Base-by-base conservation (phyloP, 1,140 invertebrate genomes). In the Phocides pigmalion region DNA sequence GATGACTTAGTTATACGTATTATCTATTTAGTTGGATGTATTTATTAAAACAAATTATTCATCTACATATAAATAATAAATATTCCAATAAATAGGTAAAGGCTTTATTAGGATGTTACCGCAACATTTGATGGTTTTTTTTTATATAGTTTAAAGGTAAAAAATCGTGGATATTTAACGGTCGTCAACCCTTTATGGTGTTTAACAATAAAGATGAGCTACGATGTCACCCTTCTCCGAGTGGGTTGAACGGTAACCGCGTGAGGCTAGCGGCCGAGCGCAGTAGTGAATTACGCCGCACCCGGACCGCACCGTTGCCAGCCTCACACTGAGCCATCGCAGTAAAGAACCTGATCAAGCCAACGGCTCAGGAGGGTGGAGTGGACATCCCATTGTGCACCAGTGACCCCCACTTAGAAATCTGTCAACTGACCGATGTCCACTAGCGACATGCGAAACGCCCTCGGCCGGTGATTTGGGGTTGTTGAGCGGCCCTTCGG, bases 171-270 rank as follows among this genome's bases (percentile, higher is more conserved):
- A 3, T 22, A 54, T 54, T 41, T 79, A 74, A 78, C 70, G 76
- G 67, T 71, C 62, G 64, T 58, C 74, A 79, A 74, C 81, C 84
- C 81, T 81, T 83, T 82, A 56, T 61, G 42, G 39, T 49, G 25
- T 47, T 50, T 58, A 74, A 85, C 73, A 82, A 83, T 70, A 71
- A 87, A 79, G 84, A 90, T 84, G 85, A 83, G 74, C 64, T 56
- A 66, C 66, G 71, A 77, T 88, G 84, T 89, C 83, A 90, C 88
- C 86, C 88, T 90, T 90, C 87, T 87, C 82, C 67, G 67, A 28
- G 64, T 68, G 59, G 53, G 41, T 58, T 32, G 39, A 15, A 15
- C 66, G 59, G 69, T 70, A 75, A 78, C 75, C 73, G 75, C 47
- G 64, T 51, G 58, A 44, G 76, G 79, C 73, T 63, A 70, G 63